Conservation (phyloP, 92 coral and sea anemone species). For the Umimayanthus kanabou region DNA sequence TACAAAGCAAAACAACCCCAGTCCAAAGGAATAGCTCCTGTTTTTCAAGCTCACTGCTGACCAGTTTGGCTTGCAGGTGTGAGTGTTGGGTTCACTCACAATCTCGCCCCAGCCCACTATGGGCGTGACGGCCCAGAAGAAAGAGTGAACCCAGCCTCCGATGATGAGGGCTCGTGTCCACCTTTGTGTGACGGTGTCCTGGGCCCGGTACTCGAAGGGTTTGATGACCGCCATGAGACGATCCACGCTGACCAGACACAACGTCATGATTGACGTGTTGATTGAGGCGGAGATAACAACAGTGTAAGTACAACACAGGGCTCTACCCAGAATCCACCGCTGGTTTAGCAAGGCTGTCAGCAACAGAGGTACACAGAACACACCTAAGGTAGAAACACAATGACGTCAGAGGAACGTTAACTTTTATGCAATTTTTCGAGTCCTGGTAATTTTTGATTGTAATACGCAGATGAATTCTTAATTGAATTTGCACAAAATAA, state of each 20-base stretch:
- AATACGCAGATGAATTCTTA: too few relatives aligned
- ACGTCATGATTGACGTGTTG: constrained; percentile 80
- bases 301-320: constrained; percentile 60
- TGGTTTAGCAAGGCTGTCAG: constrained; percentile 63
- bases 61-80: constrained; percentile 91
- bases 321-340: constrained; percentile 72
- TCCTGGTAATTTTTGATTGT: too few relatives aligned
- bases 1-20: constrained; percentile 78
- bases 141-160: constrained; percentile 65
- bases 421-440: neutral
- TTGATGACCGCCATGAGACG: constrained; percentile 79
- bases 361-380: constrained; percentile 75
- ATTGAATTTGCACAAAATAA: too few relatives aligned
- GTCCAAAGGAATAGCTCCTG: constrained; percentile 64
- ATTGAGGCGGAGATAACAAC: constrained; percentile 65
- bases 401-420: neutral
- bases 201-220: constrained; percentile 76
- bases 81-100: constrained; percentile 63
- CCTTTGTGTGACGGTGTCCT: constrained; percentile 72
- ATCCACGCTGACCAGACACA: constrained; percentile 80
- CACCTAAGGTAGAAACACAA: constrained; percentile 44
- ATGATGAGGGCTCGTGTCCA: constrained; percentile 50
- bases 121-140: constrained; percentile 85
- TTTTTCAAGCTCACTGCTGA: constrained; percentile 62
- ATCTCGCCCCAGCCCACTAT: constrained; percentile 87